Base-by-base conservation (phyloP, 2,888 invertebrate species). In the Drosophila neonasuta region DNA sequence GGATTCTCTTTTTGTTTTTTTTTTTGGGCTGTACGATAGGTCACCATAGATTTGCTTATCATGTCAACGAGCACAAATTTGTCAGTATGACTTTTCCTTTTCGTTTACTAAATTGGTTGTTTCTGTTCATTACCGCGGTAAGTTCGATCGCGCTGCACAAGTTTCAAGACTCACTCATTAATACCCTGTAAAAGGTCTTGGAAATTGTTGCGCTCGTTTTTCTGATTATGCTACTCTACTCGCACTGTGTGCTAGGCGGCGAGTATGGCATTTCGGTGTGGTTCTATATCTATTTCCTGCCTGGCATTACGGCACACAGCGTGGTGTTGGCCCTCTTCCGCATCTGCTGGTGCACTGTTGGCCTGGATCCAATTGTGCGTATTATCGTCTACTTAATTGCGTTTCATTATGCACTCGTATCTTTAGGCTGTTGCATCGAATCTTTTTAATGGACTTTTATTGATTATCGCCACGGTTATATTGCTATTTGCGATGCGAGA, bases 351-450 rank as follows among this genome's bases (percentile, higher is more conserved):
- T 13, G 42, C 36, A 84, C 85, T 7, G 68, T 78, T 10, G 83
- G 83, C 10, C 56, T 86, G 48, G 83, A 84, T 77, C 83, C 83
- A 36, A 80, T 79, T 71, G 83, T 83, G 57, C 49, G 81, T 81
- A 56, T 46, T 46, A 29, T 36, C 36, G 5, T 6, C 11, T 11
- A 5, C 5, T 11, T 36, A n/a, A 36, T n/a, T n/a, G 11, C 36
- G 5, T 11, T 6, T 11, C 24, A 24, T 24, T 24, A 24, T 24
- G 24, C 24, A 4, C 34, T n/a, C 11, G n/a, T 20, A 17, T 20
- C 20, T 46, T 8, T 51, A 84, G 83, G 74, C 87, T 15, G 49
- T 78, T 24, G 48, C 56, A 9, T 86, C 68, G 29, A 86, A 86
- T 44, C 9, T 82, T 0, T 5, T 42, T 2, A 71, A 77, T 30